Conservation (phyloP, 2,113 vertebrate species). For the Hyla sarda region DNA sequence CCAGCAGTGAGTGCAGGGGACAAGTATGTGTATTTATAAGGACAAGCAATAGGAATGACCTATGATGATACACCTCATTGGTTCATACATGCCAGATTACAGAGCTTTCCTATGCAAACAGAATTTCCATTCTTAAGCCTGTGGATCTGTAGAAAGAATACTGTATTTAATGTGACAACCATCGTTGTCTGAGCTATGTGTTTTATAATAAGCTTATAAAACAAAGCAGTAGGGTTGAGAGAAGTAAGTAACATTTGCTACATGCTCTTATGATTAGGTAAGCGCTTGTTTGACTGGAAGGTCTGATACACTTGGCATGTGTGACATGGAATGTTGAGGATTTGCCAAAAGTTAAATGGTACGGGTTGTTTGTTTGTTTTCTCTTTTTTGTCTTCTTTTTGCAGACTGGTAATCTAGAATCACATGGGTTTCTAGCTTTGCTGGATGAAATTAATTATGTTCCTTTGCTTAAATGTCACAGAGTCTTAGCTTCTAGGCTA, state of each 20-base stretch:
- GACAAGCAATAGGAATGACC: background rate
- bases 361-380: slow-evolving; percentile 6
- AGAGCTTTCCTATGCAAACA: background rate
- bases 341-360: slow-evolving; percentile 54
- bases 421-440: slow-evolving; percentile 50
- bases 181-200: slow-evolving; percentile 34
- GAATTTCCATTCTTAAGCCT: background rate
- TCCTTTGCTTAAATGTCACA: slow-evolving; percentile 50
- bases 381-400: slow-evolving; percentile 4
- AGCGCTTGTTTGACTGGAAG: slow-evolving; percentile 51
- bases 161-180: slow-evolving; percentile 9
- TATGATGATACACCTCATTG: background rate
- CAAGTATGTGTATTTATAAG: background rate
- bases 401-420: slow-evolving; percentile 28
- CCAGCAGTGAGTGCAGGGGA: background rate
- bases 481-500: slow-evolving; percentile 22
- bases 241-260: slow-evolving; percentile 29
- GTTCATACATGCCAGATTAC: background rate
- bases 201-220: slow-evolving; percentile 25
- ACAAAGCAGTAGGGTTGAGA: slow-evolving; percentile 21
- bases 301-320: slow-evolving; percentile 56
- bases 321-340: slow-evolving; percentile 49
- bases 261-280: slow-evolving; percentile 56
- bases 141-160: background rate
- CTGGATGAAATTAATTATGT: slow-evolving; percentile 36